Evolutionary conservation across 2,797 vertebrate species (phyloP).

Genomic region (Rhinella marina): DNA sequence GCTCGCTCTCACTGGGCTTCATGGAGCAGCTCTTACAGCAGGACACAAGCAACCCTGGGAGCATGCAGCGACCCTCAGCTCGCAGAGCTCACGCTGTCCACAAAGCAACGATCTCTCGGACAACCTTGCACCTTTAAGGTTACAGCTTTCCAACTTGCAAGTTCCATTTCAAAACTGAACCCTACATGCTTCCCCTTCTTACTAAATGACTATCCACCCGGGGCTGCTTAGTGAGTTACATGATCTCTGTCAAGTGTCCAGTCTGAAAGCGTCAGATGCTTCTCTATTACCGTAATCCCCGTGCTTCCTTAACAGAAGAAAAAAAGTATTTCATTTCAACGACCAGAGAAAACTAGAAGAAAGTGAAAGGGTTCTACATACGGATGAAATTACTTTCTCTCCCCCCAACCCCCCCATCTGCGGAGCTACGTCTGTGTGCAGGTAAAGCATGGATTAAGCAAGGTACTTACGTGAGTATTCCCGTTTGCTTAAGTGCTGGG

Average conservation of each 20-base stretch:
- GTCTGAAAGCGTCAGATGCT: slow-evolving; percentile 65
- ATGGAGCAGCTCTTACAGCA: slow-evolving; percentile 39
- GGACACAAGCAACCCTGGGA: slow-evolving; percentile 33
- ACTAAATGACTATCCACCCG: slow-evolving; percentile 5
- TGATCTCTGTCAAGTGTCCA: slow-evolving; percentile 65
- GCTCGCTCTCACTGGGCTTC: slow-evolving; percentile 36
- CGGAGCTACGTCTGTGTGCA: slow-evolving; percentile 49
- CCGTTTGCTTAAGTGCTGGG: slow-evolving; percentile 99
- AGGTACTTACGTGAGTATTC: slow-evolving; percentile 98
- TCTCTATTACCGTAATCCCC: slow-evolving; percentile 14
- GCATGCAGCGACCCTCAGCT: slow-evolving; percentile 44
- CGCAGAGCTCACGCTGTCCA: slow-evolving; percentile 16
- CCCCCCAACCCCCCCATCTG: slow-evolving; percentile 56
- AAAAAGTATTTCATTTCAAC: slow-evolving; percentile 63
- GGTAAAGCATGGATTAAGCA: slow-evolving; percentile 64
- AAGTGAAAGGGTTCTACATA: slow-evolving; percentile 55
- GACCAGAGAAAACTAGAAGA: slow-evolving; percentile 65
- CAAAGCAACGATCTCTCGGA: slow-evolving; percentile 42
- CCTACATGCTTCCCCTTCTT: not conserved
- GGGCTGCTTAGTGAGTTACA: slow-evolving; percentile 62
- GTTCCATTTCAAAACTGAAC: slow-evolving; percentile 16
- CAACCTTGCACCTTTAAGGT: slow-evolving; percentile 47
- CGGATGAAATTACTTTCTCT: slow-evolving; percentile 26
- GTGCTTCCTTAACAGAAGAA: slow-evolving; percentile 5
- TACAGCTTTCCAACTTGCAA: slow-evolving; percentile 52